Conservation (phyloP, 2,113 vertebrate genomes). For the Saguinus midas region DNA sequence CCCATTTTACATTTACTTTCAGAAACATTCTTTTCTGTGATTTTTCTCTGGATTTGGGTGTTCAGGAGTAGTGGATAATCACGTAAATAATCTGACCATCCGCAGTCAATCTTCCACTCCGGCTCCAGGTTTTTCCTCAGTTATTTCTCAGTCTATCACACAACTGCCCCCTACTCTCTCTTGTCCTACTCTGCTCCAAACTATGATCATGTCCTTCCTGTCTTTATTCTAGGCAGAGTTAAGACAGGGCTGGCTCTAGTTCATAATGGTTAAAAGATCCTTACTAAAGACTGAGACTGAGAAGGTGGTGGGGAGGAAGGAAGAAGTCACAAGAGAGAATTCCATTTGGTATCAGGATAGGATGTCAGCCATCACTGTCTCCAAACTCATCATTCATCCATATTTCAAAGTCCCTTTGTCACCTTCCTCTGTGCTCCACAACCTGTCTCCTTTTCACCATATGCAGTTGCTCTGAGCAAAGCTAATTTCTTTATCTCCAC, state of each 20-base stretch:
- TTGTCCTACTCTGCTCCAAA: not conserved
- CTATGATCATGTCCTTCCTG: not conserved
- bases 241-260: not conserved
- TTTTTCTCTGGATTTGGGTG: not conserved
- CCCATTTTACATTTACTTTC: not conserved
- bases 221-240: not conserved
- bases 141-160: not conserved
- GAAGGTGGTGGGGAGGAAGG: not conserved
- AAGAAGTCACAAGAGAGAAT: not conserved
- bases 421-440: not conserved
- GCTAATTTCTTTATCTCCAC: not conserved
- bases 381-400: too few relatives aligned
- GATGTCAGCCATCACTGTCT: not conserved
- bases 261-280: not conserved
- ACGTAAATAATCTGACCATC: not conserved
- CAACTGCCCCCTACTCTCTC: not conserved
- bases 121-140: not conserved
- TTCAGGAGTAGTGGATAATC: not conserved
- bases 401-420: not conserved
- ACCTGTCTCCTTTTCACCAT: not conserved
- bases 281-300: not conserved
- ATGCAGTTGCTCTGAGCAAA: not conserved
- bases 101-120: not conserved
- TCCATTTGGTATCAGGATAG: not conserved
- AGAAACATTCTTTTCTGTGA: not conserved